A percentile compares a stretch with the other conserved stretches of the same genome.
These are phyloP conservation scores for Ferrisia virgata DNA, from an alignment of 2,888 invertebrate genomes.

Conservation along the genomic window DNA sequence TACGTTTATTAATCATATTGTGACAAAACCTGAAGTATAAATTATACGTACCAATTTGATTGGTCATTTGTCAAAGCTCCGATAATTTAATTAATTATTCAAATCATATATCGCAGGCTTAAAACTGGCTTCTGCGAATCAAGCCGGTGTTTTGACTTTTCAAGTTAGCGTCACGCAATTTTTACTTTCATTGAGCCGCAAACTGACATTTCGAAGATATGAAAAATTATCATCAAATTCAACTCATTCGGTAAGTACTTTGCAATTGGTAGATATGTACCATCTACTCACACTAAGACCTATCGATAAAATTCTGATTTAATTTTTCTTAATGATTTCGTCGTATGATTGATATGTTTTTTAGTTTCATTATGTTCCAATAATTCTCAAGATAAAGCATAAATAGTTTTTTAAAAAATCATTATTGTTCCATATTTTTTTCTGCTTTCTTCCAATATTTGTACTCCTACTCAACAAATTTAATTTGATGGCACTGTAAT, in stretches of 20 bases:
- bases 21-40: not conserved
- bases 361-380: no score
- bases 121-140: slow-evolving; percentile 32
- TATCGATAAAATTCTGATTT: no score
- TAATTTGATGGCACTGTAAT: no score
- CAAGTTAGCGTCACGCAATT: slow-evolving; percentile 42
- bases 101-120: not conserved
- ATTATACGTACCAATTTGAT: not conserved
- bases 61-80: not conserved
- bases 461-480: no score
- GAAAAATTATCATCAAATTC: slow-evolving; percentile 19
- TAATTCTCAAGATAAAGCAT: no score
- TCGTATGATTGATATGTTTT: no score
- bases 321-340: no score
- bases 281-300: no score
- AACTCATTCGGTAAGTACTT: slow-evolving; percentile 21
- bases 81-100: not conserved
- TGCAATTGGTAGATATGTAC: no score
- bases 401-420: no score
- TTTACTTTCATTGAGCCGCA: slow-evolving; percentile 19
- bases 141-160: slow-evolving; percentile 38
- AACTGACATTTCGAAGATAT: slow-evolving; percentile 36
- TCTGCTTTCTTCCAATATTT: no score
- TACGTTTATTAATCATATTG: not conserved
- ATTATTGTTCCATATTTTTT: no score